phyloP scores from a whole-genome alignment of 2,888 invertebrate genomes.

The Tupiocoris notatus region DNA sequence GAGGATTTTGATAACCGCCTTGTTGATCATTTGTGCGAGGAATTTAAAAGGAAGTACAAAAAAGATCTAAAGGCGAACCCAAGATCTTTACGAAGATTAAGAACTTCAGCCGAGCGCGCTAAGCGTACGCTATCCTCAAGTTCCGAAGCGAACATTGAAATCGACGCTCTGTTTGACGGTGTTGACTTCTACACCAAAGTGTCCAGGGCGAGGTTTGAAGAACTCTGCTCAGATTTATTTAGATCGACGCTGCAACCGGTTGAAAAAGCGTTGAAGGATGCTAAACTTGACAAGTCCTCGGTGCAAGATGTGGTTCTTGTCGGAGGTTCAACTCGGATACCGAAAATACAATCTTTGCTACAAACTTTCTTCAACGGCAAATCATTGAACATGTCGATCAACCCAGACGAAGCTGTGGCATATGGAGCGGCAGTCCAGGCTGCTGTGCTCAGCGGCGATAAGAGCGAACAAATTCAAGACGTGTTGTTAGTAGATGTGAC shows the following conservation, averaged over 20 bases:
- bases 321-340: conserved; percentile 77
- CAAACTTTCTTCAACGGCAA: conserved; percentile 65
- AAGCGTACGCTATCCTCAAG: conserved; percentile 58
- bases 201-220: conserved; percentile 74
- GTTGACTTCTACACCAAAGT: conserved; percentile 64
- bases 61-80: conserved; percentile 57
- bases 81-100: conserved; percentile 55
- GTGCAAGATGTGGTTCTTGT: conserved; percentile 66
- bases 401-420: conserved; percentile 82
- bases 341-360: conserved; percentile 71
- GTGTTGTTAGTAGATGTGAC: conserved; percentile 68
- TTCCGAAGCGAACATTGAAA: conserved; percentile 58
- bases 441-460: conserved; percentile 66
- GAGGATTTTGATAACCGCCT: conserved; percentile 62
- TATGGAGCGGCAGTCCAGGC: conserved; percentile 80
- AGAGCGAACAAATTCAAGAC: conserved; percentile 67
- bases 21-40: conserved; percentile 60
- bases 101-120: conserved; percentile 59
- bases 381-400: conserved; percentile 70
- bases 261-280: conserved; percentile 73
- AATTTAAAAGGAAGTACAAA: conserved; percentile 58
- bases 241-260: conserved; percentile 71
- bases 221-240: conserved; percentile 70
- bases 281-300: conserved; percentile 55
- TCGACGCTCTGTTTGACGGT: conserved; percentile 58